Evolutionary conservation across 2,797 vertebrate species (phyloP), one percentile per base, ranked within the genome.

Genomic region (Lithobates sylvaticus): DNA sequence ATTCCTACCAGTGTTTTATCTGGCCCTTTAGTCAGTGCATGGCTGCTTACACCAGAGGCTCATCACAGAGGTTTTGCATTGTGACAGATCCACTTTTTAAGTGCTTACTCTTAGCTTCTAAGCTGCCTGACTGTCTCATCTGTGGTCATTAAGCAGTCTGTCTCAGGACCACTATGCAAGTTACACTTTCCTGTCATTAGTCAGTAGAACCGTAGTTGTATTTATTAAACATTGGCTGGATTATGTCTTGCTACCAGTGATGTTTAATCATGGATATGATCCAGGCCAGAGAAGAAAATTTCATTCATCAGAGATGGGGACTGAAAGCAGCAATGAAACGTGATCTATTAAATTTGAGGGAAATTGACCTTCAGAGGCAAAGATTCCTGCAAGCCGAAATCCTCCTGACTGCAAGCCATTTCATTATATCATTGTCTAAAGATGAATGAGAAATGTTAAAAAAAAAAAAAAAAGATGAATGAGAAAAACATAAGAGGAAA

Each of bases 201-300:
- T 39, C 39, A 36, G 34, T 39, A 39, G 3, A 54, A 5, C 16
- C 16, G 1, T 47, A 47, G 36, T 16, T 39, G 50, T 84, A 15
- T 9, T 61, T 42, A 47, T 26, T 72, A 54, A 76, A 58, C 21
- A 39, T 42, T 64, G 74, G 44, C 65, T 36, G 26, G 74, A 27
- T n/a, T 78, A 36, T 65, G 27, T 18, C n/a, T 44, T 34, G 36
- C 76, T 73, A 47, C 36, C 36, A 74, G 77, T 65, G 58, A 81
- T 29, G n/a, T 67, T 42, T 81, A 81, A 80, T 80, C 64, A 44
- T 70, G n/a, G 64, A 58, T 3, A 21, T 36, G 70, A 81, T 39
- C 18, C 5, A 32, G 61, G 78, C 84, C 78, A 81, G 58, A 80
- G 54, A 68, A 71, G 23, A 85, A 39, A 32, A 16, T 64, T 27